Percentiles rank a stretch among this genome's conserved stretches.
These are phyloP conservation scores for Naja naja DNA, from an alignment of 2,113 vertebrate genomes.

Conservation along the genomic window DNA sequence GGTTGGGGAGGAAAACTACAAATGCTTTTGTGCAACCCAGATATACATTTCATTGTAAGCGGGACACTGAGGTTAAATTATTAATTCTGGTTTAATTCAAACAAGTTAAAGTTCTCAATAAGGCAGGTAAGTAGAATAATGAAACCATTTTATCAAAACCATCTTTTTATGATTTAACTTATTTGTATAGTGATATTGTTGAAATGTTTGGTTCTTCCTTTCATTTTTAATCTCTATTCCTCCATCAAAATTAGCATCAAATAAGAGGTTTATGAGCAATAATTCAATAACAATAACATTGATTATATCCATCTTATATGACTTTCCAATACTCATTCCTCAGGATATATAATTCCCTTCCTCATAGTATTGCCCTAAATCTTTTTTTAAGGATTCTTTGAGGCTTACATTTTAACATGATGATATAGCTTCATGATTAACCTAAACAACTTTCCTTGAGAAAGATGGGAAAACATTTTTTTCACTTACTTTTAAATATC, in stretches of 20 bases:
- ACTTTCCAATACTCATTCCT: neutral
- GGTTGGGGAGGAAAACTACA: neutral
- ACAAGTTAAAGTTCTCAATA: neutral
- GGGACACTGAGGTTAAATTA: slow-evolving; percentile 11
- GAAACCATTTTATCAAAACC: neutral
- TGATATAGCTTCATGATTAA: neutral
- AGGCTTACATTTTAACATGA: neutral
- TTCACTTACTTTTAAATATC: slow-evolving; percentile 23
- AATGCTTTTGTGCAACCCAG: neutral
- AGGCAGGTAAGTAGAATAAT: neutral
- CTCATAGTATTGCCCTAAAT: neutral
- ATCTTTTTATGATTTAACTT: neutral
- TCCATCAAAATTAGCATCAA: neutral
- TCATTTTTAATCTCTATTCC: neutral
- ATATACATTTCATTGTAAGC: neutral
- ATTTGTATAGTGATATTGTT: neutral
- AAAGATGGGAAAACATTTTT: neutral
- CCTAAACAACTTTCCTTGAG: neutral
- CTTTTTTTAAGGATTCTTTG: neutral
- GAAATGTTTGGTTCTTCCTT: neutral
- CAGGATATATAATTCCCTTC: neutral
- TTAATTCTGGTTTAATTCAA: neutral
- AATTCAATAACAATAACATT: neutral
- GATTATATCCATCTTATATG: neutral
- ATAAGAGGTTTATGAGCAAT: neutral